These are phyloP conservation scores for Agonopterix arenella DNA, from an alignment of 2,888 invertebrate genomes.

Conservation along the genomic window DNA sequence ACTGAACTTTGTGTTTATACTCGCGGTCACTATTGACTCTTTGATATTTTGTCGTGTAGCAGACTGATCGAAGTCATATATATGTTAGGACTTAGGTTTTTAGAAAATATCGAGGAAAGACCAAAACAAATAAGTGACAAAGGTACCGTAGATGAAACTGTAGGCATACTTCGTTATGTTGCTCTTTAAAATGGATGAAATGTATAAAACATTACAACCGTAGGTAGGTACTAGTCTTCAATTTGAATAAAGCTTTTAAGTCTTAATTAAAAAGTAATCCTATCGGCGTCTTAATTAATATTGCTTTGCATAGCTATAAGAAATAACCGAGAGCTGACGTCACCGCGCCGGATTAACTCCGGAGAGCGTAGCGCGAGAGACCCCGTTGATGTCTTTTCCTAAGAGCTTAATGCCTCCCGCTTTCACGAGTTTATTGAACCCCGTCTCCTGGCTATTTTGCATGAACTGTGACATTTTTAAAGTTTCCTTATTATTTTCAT, in stretches of 20 bases:
- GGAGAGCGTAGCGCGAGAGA: constrained; percentile 24
- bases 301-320: background rate
- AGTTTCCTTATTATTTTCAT: background rate
- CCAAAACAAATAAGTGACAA: too few relatives aligned
- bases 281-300: background rate
- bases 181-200: background rate
- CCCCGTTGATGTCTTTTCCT: constrained; percentile 71
- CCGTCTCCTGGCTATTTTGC: constrained; percentile 16
- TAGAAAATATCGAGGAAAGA: constrained; percentile 3
- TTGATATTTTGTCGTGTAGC: background rate
- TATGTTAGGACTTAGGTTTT: constrained; percentile 17
- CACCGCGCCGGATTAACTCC: constrained; percentile 16
- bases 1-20: constrained; percentile 53
- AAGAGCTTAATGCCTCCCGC: constrained; percentile 45
- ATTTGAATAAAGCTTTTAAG: too few relatives aligned
- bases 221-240: too few relatives aligned
- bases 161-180: too few relatives aligned
- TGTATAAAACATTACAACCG: background rate
- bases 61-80: background rate
- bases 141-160: too few relatives aligned
- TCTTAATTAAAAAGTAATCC: background rate
- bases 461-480: background rate
- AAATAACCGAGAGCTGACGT: constrained; percentile 19
- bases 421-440: constrained; percentile 57
- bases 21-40: constrained; percentile 34